Evolutionary conservation across 2,888 invertebrate genomes (phyloP).

Genomic region (Scaptomyza flava): DNA sequence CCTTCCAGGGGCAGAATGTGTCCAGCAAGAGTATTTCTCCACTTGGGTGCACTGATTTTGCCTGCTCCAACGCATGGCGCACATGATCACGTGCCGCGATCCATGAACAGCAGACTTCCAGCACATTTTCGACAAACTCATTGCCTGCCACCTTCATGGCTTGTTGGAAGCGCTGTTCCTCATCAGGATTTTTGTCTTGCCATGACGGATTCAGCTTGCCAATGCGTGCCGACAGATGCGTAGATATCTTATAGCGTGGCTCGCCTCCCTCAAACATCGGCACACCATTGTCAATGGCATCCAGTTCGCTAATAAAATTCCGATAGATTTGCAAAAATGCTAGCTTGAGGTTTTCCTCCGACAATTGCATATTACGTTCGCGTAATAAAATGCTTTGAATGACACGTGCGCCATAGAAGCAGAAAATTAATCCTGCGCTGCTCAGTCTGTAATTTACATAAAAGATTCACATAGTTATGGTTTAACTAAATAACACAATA

Average conservation of each 20-base stretch:
- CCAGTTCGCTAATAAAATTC: slow-evolving; percentile 95
- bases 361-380: slow-evolving; percentile 84
- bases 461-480: too few species aligned
- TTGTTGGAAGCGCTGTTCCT: slow-evolving; percentile 88
- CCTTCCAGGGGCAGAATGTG: slow-evolving; percentile 94
- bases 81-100: slow-evolving; percentile 94
- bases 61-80: slow-evolving; percentile 88
- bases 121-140: slow-evolving; percentile 91
- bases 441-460: slow-evolving; percentile 88
- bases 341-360: slow-evolving; percentile 85
- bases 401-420: slow-evolving; percentile 93
- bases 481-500: too few species aligned
- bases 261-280: slow-evolving; percentile 90
- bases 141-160: slow-evolving; percentile 91
- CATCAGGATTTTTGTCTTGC: slow-evolving; percentile 87
- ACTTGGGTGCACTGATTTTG: slow-evolving; percentile 89
- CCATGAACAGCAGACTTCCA: slow-evolving; percentile 89
- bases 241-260: slow-evolving; percentile 91
- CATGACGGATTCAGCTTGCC: slow-evolving; percentile 92
- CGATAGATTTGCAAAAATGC: slow-evolving; percentile 92
- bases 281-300: slow-evolving; percentile 99
- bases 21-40: slow-evolving; percentile 92
- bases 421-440: slow-evolving; percentile 96
- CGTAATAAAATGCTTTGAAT: slow-evolving; percentile 87
- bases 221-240: slow-evolving; percentile 91